Conservation (phyloP, 2,113 vertebrate species). For the Carlito syrichta region DNA sequence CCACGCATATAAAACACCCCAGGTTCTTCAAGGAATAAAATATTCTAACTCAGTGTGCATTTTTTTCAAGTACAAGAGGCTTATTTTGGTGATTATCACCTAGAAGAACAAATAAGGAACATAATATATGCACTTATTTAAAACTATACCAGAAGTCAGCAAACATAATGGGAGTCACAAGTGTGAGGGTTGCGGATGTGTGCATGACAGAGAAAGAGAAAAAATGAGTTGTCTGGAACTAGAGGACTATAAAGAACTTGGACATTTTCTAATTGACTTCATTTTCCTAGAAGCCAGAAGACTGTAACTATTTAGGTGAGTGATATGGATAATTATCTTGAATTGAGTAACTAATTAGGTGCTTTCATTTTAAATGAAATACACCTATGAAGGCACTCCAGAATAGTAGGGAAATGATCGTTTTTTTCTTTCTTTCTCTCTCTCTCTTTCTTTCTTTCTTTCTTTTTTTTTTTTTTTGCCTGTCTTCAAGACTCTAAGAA, state of each 20-base stretch:
- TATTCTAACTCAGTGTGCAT: not conserved
- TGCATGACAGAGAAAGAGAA: not conserved
- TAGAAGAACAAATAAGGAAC: not conserved
- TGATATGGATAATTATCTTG: not conserved
- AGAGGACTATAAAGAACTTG: not conserved
- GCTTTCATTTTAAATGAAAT: conserved; percentile 54
- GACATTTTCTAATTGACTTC: conserved; percentile 22
- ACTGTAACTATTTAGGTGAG: conserved; percentile 25
- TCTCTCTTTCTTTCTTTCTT: too few species aligned
- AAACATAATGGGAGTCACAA: not conserved
- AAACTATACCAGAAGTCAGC: not conserved
- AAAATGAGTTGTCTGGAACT: not conserved
- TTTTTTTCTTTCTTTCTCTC: too few species aligned
- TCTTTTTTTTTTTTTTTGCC: too few species aligned
- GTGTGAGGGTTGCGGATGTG: not conserved
- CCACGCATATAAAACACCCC: not conserved
- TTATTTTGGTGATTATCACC: not conserved
- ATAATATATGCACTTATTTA: not conserved
- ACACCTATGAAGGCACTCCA: not conserved
- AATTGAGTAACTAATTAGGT: conserved; percentile 40
- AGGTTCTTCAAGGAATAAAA: not conserved
- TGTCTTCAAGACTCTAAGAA: not conserved
- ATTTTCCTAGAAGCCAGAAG: conserved; percentile 11
- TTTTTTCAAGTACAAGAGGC: not conserved
- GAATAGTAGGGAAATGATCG: not conserved